Percentiles rank a stretch among this genome's conserved stretches.
Conservation (phyloP, 2,888 invertebrate species). For the Notodonta ziczac region DNA sequence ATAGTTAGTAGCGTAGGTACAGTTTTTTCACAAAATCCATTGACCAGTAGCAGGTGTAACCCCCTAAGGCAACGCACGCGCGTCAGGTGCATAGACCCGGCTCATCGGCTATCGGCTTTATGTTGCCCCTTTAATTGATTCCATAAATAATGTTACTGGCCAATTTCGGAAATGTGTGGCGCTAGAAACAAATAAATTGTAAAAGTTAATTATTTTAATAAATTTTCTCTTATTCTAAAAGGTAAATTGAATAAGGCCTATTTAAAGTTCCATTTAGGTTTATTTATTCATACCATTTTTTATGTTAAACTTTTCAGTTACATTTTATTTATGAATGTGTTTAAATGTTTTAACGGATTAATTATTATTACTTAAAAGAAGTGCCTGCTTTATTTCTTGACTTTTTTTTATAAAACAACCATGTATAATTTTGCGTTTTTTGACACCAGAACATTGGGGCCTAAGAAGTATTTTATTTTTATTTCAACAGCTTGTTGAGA, state of each 20-base stretch:
- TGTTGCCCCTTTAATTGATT: slow-evolving; percentile 30
- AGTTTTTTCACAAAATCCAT: background rate
- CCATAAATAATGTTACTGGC: slow-evolving; percentile 33
- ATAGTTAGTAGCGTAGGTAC: background rate
- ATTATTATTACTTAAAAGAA: background rate
- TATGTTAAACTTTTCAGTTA: no score
- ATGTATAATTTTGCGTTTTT: no score
- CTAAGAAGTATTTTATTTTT: background rate
- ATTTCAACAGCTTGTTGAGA: background rate
- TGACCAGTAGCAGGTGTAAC: background rate
- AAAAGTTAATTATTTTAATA: background rate
- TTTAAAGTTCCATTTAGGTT: background rate
- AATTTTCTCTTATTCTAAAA: background rate
- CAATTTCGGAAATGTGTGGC: slow-evolving; percentile 16
- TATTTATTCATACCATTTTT: no score
- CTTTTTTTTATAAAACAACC: no score
- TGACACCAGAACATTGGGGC: no score
- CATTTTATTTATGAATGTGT: no score
- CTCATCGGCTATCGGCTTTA: slow-evolving; percentile 23
- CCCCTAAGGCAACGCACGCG: slow-evolving; percentile 8
- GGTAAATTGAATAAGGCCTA: background rate
- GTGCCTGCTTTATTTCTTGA: no score
- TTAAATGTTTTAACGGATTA: background rate
- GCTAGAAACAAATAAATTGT: slow-evolving; percentile 7
- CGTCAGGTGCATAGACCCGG: slow-evolving; percentile 30